Base-by-base conservation (phyloP, 2,797 vertebrate species). In the Luscinia luscinia region DNA sequence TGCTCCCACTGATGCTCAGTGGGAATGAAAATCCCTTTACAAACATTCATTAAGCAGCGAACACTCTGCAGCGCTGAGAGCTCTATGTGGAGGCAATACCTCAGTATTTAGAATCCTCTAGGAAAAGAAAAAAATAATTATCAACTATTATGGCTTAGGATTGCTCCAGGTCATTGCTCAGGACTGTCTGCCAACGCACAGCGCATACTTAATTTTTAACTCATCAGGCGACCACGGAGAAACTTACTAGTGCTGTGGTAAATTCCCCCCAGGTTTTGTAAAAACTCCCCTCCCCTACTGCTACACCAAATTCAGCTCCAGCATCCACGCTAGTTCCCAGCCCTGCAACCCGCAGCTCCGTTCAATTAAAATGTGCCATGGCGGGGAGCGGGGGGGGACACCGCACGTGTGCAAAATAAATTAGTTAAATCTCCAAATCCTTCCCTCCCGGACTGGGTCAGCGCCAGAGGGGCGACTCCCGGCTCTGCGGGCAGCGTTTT, bases 1-100 rank as follows among this genome's bases (percentile, higher is more conserved):
- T 94, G 86, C 68, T 87, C 54, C 64, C 68, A n/a, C 84, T 38
- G 76, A 54, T 61, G n/a, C 30, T 34, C 87, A 38, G 84, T 1
- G 51, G 84, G 84, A 73, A 87, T 51, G 79, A 73, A 94, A 94
- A 95, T 81, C 91, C 76, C 62, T 67, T 64, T 40, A 41, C 66
- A 75, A 89, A 81, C 69, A 68, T 22, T 75, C 62, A 63, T 85
- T 78, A 78, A 62, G 80, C 52, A 75, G 52, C 0, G 7, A 89
- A 38, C 51, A 3, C 38, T 32, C 51, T 43, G 90, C 70, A 89
- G 9, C 19, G 30, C 73, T 26, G 74, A 72, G 84, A 41, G 48
- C 64, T 87, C 74, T 69, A 0, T 3, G 21, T 14, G n/a, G 17
- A 59, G 58, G 46, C 64, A 72, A 21, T 28, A 54, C 23, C n/a